Base-by-base conservation (phyloP, 2,888 invertebrate species). In the Theretra japonica region DNA sequence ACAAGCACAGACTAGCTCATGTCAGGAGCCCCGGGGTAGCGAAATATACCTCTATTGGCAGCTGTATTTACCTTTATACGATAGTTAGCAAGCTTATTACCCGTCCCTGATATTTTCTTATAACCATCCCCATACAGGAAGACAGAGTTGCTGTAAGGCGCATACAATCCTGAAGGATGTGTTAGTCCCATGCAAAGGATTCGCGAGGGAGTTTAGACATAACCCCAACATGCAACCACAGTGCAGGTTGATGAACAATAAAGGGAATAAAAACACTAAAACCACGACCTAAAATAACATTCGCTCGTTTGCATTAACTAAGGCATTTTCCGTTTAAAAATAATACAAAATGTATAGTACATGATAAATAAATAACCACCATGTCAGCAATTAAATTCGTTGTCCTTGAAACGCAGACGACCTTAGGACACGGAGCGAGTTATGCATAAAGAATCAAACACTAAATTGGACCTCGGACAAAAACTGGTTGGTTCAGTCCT, bases 381-480 rank as follows among this genome's bases (percentile, higher is more conserved):
- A 79, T 76, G 78, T 80, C 78, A 82, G 82, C 86, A 90, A 89
- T 90, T 88, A 90, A 85, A 81, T 82, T 77, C 74, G 75, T 75
- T 91, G 90, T 89, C 92, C 92, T 92, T 92, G 92, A 87, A 86
- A 82, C 85, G 79, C 88, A 90, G 91, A 90, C 90, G 92, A 91
- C 93, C 92, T 93, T 88, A 92, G 92, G 89, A 90, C 90, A 87
- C 80, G 81, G 80, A 77, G 80, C 86, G 86, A 91, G 90, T 87
- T 93, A 93, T 93, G 92, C 92, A 92, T 92, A 92, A 89, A 92
- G 90, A 92, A 91, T 92, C 91, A 92, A 93, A 90, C 86, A 86
- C 89, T 88, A 88, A 94, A 91, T 91, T 91, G 90, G 90, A 85
- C 88, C 90, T 89, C 81, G 76, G 80, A 83, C 84, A 87, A 88